Evolutionary conservation across 2,797 vertebrate species (phyloP), one percentile per base, ranked within the genome.

Genomic region (Onychomys torridus): DNA sequence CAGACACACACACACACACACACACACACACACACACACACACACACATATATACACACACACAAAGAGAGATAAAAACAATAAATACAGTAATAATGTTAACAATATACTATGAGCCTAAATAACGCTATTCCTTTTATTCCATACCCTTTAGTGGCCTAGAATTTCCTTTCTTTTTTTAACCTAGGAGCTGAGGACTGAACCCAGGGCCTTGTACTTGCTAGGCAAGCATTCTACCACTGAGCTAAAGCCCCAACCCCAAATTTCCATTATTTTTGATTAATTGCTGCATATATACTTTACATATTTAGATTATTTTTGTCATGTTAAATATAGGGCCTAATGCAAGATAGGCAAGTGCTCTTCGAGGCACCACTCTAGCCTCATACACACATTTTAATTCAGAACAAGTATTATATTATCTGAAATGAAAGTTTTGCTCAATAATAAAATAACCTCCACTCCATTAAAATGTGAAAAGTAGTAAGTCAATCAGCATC

Each of bases 401-500:
- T 89, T 94, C 12, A 91, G 88, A 95, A 29, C 61, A 91, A 71
- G 27, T 83, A 37, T 49, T 37, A 21, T 71, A 37, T n/a, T 7
- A 89, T 90, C 82, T 34, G 61, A 27, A 75, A 9, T 55, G 25
- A 29, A 6, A 69, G 4, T 4, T 89, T 93, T 95, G 13, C 29
- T 81, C 11, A 43, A 17, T 63, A 87, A 69, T 71, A 69, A 71
- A 67, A 11, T n/a, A 49, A 6, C n/a, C 5, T 5, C 6, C 10
- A 3, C 43, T 65, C 19, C 32, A 76, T 90, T 46, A 92, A 46
- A 3, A 79, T 46, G 32, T 92, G 46, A 90, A 21, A 71, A 25
- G n/a, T 65, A 97, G 82, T 81, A 73, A 71, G 23, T 94, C 85
- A 93, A 94, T 17, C 25, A 87, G 12, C 23, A 79, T 63, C 21